Conservation (phyloP, 1,140 invertebrate species). For the Myzus persicae region DNA sequence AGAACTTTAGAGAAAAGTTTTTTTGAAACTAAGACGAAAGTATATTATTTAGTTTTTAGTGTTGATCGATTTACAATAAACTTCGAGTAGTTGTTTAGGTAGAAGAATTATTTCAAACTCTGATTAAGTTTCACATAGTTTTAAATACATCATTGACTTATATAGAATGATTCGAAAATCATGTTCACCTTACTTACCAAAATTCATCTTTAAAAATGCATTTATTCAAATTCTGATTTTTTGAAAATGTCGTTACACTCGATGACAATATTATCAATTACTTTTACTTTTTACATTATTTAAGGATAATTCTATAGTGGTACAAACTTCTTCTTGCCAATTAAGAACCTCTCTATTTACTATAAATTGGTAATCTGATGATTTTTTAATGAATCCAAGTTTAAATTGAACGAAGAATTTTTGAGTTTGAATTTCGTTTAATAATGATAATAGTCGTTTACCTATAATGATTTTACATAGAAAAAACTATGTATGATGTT, state of each 20-base stretch:
- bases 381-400: background rate
- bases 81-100: background rate
- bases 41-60: background rate
- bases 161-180: background rate
- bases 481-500: background rate
- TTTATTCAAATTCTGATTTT: background rate
- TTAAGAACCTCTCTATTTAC: background rate
- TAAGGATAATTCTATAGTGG: background rate
- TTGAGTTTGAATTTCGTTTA: background rate
- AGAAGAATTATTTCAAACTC: background rate
- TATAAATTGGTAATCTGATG: background rate
- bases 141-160: background rate
- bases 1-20: background rate
- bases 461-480: background rate
- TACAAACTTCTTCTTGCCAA: background rate
- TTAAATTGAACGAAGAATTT: background rate
- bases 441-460: too few species aligned
- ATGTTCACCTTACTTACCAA: background rate
- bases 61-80: slow-evolving; percentile 1
- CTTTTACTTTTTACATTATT: background rate
- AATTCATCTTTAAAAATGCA: background rate
- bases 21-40: background rate
- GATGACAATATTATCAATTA: background rate
- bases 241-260: too few species aligned
- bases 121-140: background rate